phyloP scores from a whole-genome alignment of 2,888 invertebrate species.

The Hartigia nigra region DNA sequence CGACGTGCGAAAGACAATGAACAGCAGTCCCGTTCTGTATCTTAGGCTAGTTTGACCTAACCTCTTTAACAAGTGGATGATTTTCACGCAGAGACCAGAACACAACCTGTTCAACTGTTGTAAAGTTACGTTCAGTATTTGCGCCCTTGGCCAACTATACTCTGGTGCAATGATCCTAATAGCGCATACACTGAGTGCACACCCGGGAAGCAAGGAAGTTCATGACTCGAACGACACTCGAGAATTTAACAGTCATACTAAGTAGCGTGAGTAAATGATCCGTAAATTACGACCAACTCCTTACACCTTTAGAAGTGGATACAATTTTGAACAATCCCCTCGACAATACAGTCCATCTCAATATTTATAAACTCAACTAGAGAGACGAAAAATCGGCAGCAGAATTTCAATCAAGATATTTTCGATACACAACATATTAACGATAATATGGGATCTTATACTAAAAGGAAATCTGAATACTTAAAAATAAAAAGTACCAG shows the following conservation, averaged over 20 bases:
- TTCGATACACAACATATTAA: not conserved
- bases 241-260: not conserved
- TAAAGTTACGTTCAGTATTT: not conserved
- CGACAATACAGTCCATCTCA: not conserved
- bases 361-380: not conserved
- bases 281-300: not conserved
- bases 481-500: not conserved
- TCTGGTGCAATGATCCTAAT: not conserved
- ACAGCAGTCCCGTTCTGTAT: not conserved
- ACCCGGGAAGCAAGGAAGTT: not conserved
- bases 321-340: not conserved
- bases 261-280: not conserved
- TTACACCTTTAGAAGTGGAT: not conserved
- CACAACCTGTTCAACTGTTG: not conserved
- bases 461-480: not conserved
- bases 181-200: not conserved
- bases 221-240: not conserved
- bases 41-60: not conserved
- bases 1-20: not conserved
- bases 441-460: not conserved
- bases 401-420: not conserved
- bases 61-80: not conserved
- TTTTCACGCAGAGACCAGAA: not conserved
- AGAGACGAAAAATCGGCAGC: not conserved
- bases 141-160: not conserved